A percentile compares a stretch with the other conserved stretches of the same genome.
phyloP scores from a whole-genome alignment of 1,140 invertebrate genomes.

The Drosophila paulistorum region DNA sequence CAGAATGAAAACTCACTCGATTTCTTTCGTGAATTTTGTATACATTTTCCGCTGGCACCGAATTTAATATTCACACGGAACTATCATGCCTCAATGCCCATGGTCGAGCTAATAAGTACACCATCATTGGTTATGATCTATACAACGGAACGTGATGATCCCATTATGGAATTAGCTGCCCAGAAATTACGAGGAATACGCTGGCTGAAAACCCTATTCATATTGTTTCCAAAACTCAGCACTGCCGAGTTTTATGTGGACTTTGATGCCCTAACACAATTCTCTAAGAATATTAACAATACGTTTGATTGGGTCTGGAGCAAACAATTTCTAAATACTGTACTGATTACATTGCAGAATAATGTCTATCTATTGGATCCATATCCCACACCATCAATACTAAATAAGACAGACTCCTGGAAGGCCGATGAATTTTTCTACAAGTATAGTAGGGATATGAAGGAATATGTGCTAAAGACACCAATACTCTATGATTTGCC shows the following conservation, averaged over 20 bases:
- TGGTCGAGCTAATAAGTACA: constrained; percentile 62
- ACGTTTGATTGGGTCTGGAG: constrained; percentile 63
- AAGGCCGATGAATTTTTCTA: constrained; percentile 47
- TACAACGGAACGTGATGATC: constrained; percentile 61
- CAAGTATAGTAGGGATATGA: constrained; percentile 42
- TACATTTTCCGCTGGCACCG: constrained; percentile 49
- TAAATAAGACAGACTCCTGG: constrained; percentile 62
- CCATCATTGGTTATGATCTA: constrained; percentile 63
- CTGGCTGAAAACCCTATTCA: constrained; percentile 66
- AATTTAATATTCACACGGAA: constrained; percentile 46
- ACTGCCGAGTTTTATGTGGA: constrained; percentile 28
- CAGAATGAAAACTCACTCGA: constrained; percentile 29
- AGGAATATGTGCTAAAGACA: constrained; percentile 56
- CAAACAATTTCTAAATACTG: constrained; percentile 61
- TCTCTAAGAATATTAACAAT: constrained; percentile 29
- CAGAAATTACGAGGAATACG: constrained; percentile 44
- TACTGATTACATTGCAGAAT: constrained; percentile 60
- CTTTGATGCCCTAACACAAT: constrained; percentile 22
- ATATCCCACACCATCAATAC: constrained; percentile 53
- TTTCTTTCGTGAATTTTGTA: constrained; percentile 64
- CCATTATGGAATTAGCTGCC: constrained; percentile 70
- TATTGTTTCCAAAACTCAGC: constrained; percentile 50
- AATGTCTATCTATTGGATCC: constrained; percentile 61
- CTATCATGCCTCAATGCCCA: constrained; percentile 17
- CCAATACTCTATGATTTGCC: constrained; percentile 67